These are phyloP conservation scores for Cirrhinus molitorella DNA, from an alignment of 2,797 vertebrate species.

Conservation along the genomic window DNA sequence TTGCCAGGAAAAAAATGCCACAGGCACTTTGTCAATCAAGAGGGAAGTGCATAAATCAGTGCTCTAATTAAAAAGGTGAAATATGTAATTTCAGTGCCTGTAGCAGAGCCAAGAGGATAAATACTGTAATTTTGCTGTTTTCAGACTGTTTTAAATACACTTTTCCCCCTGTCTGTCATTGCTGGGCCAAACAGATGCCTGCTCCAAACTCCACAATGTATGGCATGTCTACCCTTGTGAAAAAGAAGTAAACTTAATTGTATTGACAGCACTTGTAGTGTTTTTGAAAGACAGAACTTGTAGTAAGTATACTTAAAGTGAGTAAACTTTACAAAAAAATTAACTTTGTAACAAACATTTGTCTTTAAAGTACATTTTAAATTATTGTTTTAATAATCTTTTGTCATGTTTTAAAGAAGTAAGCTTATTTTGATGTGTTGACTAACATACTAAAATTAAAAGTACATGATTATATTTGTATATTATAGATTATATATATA, in stretches of 20 bases:
- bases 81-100: background rate
- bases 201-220: background rate
- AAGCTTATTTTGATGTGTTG: background rate
- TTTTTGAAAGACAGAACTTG: background rate
- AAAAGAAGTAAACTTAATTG: background rate
- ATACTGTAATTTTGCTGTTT: background rate
- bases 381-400: background rate
- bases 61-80: conserved; percentile 7
- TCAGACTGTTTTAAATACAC: background rate
- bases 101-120: background rate
- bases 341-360: background rate
- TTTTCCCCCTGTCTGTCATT: background rate
- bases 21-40: background rate
- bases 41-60: background rate
- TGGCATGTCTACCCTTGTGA: background rate
- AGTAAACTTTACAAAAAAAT: conserved; percentile 6
- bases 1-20: background rate
- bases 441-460: background rate
- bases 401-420: background rate
- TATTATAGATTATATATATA: too few species aligned
- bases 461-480: too few species aligned
- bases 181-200: background rate
- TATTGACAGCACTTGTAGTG: background rate
- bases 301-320: background rate
- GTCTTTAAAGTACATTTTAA: background rate